Base-by-base conservation (phyloP, 2,113 vertebrate species). In the Camelus bactrianus region DNA sequence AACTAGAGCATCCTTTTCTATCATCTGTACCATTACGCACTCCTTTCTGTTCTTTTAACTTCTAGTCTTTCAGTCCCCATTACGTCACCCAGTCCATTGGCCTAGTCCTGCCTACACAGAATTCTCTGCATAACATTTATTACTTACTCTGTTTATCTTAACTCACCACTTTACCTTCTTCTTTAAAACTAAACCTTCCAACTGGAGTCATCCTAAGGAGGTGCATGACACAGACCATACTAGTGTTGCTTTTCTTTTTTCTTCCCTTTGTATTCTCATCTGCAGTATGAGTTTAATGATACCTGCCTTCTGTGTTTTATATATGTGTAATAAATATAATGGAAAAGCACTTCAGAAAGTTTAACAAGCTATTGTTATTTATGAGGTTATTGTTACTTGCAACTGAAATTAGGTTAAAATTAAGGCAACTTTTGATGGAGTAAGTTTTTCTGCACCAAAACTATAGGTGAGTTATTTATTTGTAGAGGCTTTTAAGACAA, bases 161-260 rank as follows among this genome's bases (percentile, higher is more conserved):
- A 38, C 19, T 38, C 24, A 73, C 64, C n/a, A 62, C n/a, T 80
- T 92, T 15, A 69, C 50, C 38, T 60, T 82, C 82, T 64, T 76
- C 67, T 56, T 93, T 92, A 52, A 52, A 89, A 89, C 69, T 81
- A 42, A 69, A 76, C 26, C 42, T 95, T 87, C 56, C 56, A 84
- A 35, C 16, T 64, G 1, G 54, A 30, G 50, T 87, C 82, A 38
- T 81, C 35, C 24, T 9, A 80, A 86, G 17, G 81, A 80, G 46
- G 35, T 73, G 3, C 35, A 14, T 64, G 46, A 54, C 42, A n/a
- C 81, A 60, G 5, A 48, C 11, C 24, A 38, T 65, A 48, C 54
- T 64, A 15, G 35, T 69, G 19, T 50, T 65, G 67, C 67, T 88
- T 81, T 81, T 72, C 58, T 52, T 38, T 30, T n/a, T 67, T 28